phyloP scores from a whole-genome alignment of 2,888 invertebrate genomes.

The Plebejus melissa region DNA sequence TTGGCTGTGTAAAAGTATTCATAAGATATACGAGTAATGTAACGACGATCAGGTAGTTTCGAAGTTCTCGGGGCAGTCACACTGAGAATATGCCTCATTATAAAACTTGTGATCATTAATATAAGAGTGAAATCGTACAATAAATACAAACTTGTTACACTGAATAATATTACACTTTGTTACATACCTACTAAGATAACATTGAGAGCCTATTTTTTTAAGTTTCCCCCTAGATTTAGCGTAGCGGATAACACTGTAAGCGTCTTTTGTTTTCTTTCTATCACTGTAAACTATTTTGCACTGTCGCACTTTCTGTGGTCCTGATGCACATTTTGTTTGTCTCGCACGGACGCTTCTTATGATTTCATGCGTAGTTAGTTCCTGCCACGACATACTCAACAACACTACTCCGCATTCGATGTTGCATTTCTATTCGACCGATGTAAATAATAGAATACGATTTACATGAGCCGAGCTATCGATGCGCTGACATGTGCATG shows the following conservation, averaged over 20 bases:
- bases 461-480: constrained; percentile 44
- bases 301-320: constrained; percentile 62
- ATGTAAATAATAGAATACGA: constrained; percentile 59
- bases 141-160: constrained; percentile 65
- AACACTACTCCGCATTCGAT: constrained; percentile 66
- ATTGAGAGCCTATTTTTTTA: constrained; percentile 67
- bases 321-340: constrained; percentile 59
- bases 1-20: constrained; percentile 54
- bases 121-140: constrained; percentile 75
- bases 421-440: constrained; percentile 56
- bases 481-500: constrained; percentile 63
- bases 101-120: constrained; percentile 62
- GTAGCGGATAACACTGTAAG: constrained; percentile 34
- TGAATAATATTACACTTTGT: constrained; percentile 71
- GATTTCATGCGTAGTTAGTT: constrained; percentile 51
- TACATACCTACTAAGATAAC: constrained; percentile 64
- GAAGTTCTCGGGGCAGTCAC: constrained; percentile 45
- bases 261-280: constrained; percentile 28
- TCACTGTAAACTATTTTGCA: constrained; percentile 36
- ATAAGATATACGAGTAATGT: constrained; percentile 29
- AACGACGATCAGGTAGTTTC: constrained; percentile 36
- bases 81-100: constrained; percentile 53
- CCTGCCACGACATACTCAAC: constrained; percentile 54
- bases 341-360: constrained; percentile 65
- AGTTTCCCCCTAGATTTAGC: constrained; percentile 54